These are phyloP conservation scores for Heliconius nattereri DNA, from an alignment of 1,140 invertebrate species.

Conservation along the genomic window DNA sequence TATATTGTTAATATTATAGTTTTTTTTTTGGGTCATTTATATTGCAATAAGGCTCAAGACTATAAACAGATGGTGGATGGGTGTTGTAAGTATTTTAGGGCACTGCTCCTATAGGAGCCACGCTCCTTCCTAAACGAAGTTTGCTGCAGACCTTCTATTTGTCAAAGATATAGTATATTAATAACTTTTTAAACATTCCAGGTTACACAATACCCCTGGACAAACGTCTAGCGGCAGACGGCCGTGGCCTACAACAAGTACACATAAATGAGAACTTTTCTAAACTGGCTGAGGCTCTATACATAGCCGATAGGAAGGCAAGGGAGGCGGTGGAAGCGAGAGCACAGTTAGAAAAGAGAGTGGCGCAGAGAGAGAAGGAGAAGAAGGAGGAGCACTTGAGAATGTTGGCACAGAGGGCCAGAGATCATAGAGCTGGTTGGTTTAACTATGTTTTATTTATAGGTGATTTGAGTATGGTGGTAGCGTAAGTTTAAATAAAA, in stretches of 20 bases:
- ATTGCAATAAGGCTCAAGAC: too few relatives aligned
- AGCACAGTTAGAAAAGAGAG: conserved; percentile 96
- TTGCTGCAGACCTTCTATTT: too few relatives aligned
- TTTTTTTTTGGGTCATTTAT: too few relatives aligned
- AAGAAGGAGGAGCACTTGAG: conserved; percentile 98
- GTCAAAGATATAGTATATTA: too few relatives aligned
- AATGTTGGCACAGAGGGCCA: conserved; percentile 95
- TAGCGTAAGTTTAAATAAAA: too few relatives aligned
- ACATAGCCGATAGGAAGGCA: conserved; percentile 98
- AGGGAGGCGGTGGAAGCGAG: conserved; percentile 98
- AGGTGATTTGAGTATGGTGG: neutral
- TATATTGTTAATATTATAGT: too few relatives aligned
- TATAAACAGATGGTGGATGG: too few relatives aligned
- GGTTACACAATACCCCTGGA: conserved; percentile 99
- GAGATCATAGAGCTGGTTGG: conserved; percentile 94
- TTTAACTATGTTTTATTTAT: neutral
- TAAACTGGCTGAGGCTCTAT: conserved; percentile 97
- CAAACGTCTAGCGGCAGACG: conserved; percentile 98
- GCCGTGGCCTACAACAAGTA: conserved; percentile 96
- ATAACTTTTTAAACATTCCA: conserved; percentile 55
- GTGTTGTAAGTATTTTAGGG: too few relatives aligned
- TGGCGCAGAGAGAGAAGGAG: conserved; percentile 99
- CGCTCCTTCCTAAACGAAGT: too few relatives aligned
- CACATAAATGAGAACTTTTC: conserved; percentile 99
- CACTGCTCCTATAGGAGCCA: too few relatives aligned